Percentiles rank a stretch among this genome's conserved stretches.
These are phyloP conservation scores for Oxyteleia sp. DNA, from an alignment of 2,888 invertebrate genomes.

Conservation along the genomic window DNA sequence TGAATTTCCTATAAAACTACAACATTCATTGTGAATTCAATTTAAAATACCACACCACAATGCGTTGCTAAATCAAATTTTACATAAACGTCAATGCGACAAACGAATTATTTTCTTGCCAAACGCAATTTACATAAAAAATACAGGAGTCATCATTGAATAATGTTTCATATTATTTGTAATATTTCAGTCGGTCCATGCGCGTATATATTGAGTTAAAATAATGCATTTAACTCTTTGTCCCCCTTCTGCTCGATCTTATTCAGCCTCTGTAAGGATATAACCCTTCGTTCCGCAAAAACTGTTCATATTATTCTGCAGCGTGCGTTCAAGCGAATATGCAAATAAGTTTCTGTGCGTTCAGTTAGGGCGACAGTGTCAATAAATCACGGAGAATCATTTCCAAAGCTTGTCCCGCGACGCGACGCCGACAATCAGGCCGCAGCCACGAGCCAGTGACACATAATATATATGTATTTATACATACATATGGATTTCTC, in stretches of 20 bases:
- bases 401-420: slow-evolving; percentile 77
- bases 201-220: slow-evolving; percentile 72
- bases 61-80: slow-evolving; percentile 71
- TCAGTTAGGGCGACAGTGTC: slow-evolving; percentile 78
- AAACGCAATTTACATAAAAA: slow-evolving; percentile 68
- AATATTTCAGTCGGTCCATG: slow-evolving; percentile 60
- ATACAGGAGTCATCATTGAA: slow-evolving; percentile 70
- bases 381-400: slow-evolving; percentile 83
- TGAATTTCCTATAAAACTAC: slow-evolving; percentile 66
- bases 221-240: slow-evolving; percentile 73
- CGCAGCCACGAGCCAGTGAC: slow-evolving; percentile 74
- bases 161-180: slow-evolving; percentile 71
- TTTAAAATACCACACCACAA: slow-evolving; percentile 66
- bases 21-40: slow-evolving; percentile 71
- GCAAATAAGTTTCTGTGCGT: slow-evolving; percentile 77
- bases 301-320: slow-evolving; percentile 73
- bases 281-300: slow-evolving; percentile 74
- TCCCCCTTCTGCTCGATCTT: slow-evolving; percentile 69
- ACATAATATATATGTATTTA: slow-evolving; percentile 67
- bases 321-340: slow-evolving; percentile 78
- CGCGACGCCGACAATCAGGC: slow-evolving; percentile 75
- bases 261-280: slow-evolving; percentile 70
- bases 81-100: slow-evolving; percentile 70
- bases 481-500: slow-evolving; percentile 57
- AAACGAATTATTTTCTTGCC: slow-evolving; percentile 70